phyloP scores from a whole-genome alignment of 2,888 invertebrate genomes.

The Ophraella communa region DNA sequence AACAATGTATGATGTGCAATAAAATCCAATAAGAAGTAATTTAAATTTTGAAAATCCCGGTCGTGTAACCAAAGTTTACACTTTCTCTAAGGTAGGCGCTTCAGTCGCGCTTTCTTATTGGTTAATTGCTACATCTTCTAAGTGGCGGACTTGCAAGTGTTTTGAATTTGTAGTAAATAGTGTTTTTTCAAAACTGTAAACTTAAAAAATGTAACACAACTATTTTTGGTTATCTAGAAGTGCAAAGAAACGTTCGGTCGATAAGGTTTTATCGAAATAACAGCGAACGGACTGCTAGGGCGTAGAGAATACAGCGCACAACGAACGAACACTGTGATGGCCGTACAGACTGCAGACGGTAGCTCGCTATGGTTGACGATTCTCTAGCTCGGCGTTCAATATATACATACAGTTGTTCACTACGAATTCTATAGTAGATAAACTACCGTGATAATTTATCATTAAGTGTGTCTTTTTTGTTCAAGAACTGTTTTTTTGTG shows the following conservation, averaged over 20 bases:
- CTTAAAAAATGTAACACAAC: slow-evolving; percentile 19
- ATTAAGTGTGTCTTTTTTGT: slow-evolving; percentile 33
- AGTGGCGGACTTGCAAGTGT: slow-evolving; percentile 54
- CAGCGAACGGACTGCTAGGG: slow-evolving; percentile 42
- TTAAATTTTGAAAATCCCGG: not conserved
- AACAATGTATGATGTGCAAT: too few relatives aligned
- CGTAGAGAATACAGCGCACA: slow-evolving; percentile 50
- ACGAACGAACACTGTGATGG: slow-evolving; percentile 47
- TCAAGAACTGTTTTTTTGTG: slow-evolving; percentile 12
- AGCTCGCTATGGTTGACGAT: slow-evolving; percentile 26
- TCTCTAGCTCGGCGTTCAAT: slow-evolving; percentile 13
- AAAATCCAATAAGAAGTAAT: not conserved
- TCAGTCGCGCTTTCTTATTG: slow-evolving; percentile 46
- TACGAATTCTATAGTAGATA: slow-evolving; percentile 2
- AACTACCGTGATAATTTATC: slow-evolving; percentile 8
- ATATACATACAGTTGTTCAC: slow-evolving; percentile 9
- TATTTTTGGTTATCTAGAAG: slow-evolving; percentile 4
- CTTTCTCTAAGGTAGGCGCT: slow-evolving; percentile 16
- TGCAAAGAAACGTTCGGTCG: not conserved
- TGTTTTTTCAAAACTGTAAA: slow-evolving; percentile 36
- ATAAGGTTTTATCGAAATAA: not conserved
- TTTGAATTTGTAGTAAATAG: slow-evolving; percentile 55
- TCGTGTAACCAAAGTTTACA: not conserved
- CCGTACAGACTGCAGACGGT: slow-evolving; percentile 44
- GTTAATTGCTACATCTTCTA: slow-evolving; percentile 50